A percentile compares a stretch with the other conserved stretches of the same genome.
These are phyloP conservation scores for Apis laboriosa DNA, from an alignment of 1,140 invertebrate species.

Conservation along the genomic window DNA sequence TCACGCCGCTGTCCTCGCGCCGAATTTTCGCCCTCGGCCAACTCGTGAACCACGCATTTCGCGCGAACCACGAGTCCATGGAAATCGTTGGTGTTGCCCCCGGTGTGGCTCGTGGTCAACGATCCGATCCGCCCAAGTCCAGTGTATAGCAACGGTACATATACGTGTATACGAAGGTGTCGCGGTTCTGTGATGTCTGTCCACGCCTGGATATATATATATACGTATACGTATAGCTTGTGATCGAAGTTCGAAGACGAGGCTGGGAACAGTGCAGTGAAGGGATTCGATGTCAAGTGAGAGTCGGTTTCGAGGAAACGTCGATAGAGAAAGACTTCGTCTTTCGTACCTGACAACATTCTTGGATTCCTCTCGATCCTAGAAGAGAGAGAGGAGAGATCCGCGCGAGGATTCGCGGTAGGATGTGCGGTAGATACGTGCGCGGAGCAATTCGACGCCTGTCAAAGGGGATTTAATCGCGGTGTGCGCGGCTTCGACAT, in stretches of 20 bases:
- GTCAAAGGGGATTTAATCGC: too few relatives aligned
- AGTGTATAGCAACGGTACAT: background rate
- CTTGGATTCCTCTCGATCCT: too few relatives aligned
- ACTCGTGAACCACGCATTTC: background rate
- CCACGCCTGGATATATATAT: background rate
- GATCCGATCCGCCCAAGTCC: background rate
- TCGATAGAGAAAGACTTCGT: too few relatives aligned
- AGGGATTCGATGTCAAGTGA: background rate
- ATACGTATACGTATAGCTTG: background rate
- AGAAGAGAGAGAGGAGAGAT: too few relatives aligned
- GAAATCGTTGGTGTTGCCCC: background rate
- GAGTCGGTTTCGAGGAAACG: background rate
- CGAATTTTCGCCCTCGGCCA: background rate
- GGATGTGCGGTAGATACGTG: too few relatives aligned
- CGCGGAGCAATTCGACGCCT: too few relatives aligned
- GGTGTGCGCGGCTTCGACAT: too few relatives aligned
- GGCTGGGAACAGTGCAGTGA: constrained; percentile 20
- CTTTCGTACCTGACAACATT: too few relatives aligned
- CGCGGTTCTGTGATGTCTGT: constrained; percentile 2
- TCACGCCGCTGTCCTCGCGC: background rate
- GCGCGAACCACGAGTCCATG: background rate
- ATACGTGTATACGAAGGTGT: background rate
- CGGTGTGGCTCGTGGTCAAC: constrained; percentile 3
- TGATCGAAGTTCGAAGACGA: background rate
- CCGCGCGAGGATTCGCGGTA: too few relatives aligned